Base-by-base conservation (phyloP, 2,113 vertebrate genomes). In the Clarias gariepinus region DNA sequence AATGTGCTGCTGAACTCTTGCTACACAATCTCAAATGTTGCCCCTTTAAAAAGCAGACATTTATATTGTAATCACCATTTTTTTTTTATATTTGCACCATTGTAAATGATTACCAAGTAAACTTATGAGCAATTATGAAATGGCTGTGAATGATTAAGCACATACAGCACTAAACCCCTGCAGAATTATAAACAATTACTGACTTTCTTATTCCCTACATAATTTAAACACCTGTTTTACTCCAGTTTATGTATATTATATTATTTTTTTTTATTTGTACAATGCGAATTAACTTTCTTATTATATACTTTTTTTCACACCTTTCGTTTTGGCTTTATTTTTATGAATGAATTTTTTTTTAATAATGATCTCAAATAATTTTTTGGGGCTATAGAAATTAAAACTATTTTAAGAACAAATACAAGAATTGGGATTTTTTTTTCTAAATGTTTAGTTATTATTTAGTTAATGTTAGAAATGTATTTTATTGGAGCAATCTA, bases 91-190 rank as follows among this genome's bases (percentile, higher is more conserved):
- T 57, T 28, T 16, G 55, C 0, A 78, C 12, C 1, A 9, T 55
- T 78, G 15, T 78, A 78, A 25, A 55, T 78, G 28, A 52, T 53
- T 76, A 76, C 15, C 73, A 53, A 55, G 74, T 77, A 55, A 78
- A 78, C 18, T 78, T 28, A 76, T 36, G 33, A 81, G 4, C 23
- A 15, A 82, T 82, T 60, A 25, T 63, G 36, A 23, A n/a, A 21
- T 61, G 55, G 58, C 57, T 61, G 30, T 81, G 73, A 81, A 63
- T 41, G 6, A 81, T 81, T 81, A 81, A 41, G 79, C 33, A 61
- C 30, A 81, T 61, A 41, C 5, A 2, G 79, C 79, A 58, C 30
- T 41, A 57, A 61, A 19, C 30, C 21, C 30, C 57, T 81, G 79
- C 58, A 23, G 28, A 1, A 41, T 81, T 61, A 5, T 61, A 23